Percentiles rank a stretch among this genome's conserved stretches.
These are phyloP conservation scores for Dendrocopos noguchii DNA, from an alignment of 2,113 vertebrate genomes.

Conservation along the genomic window DNA sequence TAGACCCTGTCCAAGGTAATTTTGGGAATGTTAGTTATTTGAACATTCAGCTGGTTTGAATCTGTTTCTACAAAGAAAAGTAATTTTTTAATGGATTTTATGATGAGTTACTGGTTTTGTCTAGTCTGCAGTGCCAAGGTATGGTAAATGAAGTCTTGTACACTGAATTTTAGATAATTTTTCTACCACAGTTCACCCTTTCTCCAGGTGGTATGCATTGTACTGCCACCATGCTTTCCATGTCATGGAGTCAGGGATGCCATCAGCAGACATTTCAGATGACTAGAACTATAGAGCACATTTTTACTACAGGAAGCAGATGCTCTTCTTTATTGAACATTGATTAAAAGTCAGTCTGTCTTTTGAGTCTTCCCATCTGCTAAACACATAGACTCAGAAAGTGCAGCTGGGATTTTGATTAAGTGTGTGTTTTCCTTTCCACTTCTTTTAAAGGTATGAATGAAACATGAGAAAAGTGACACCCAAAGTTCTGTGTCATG, in stretches of 20 bases:
- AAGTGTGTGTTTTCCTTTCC: slow-evolving; percentile 20
- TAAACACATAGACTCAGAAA: slow-evolving; percentile 43
- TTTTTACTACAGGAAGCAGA: slow-evolving; percentile 38
- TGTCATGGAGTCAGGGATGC: not conserved
- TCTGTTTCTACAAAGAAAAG: not conserved
- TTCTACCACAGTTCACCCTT: not conserved
- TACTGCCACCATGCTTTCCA: not conserved
- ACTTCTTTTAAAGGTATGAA: slow-evolving; percentile 49
- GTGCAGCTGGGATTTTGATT: not conserved
- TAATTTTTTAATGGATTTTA: not conserved
- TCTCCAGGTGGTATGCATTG: not conserved
- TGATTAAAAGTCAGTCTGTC: slow-evolving; percentile 32
- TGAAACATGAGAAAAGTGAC: slow-evolving; percentile 38
- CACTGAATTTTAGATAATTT: not conserved
- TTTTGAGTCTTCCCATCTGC: slow-evolving; percentile 47
- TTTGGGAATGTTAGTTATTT: not conserved
- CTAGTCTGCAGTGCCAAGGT: not conserved
- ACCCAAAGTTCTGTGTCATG: not conserved
- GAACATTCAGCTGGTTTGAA: not conserved
- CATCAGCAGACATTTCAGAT: not conserved
- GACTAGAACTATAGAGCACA: not conserved
- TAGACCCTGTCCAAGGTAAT: not conserved
- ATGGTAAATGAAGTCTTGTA: not conserved
- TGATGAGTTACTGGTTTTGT: not conserved
- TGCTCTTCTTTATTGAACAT: not conserved